These are phyloP conservation scores for Crepidodera aurea DNA, from an alignment of 2,888 invertebrate genomes.

Conservation along the genomic window DNA sequence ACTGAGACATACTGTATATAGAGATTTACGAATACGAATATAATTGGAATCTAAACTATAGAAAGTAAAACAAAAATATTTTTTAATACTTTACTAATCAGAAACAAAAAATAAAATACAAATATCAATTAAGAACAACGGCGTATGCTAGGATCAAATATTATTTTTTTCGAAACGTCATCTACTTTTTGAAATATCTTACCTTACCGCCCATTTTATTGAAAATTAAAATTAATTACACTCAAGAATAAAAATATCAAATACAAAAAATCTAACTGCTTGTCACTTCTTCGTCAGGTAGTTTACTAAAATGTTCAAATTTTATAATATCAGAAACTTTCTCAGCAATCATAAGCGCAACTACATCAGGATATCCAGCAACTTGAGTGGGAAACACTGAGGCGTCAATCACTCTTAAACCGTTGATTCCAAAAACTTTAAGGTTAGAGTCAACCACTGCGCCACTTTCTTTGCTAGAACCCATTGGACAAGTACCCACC, in stretches of 20 bases:
- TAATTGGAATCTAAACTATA: too few species aligned
- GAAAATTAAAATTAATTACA: too few species aligned
- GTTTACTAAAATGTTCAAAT: constrained; percentile 30
- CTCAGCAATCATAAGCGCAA: constrained; percentile 74
- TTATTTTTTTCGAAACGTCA: too few species aligned
- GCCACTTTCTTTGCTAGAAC: constrained; percentile 65
- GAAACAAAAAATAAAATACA: not conserved
- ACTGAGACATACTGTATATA: too few species aligned
- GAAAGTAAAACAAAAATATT: too few species aligned
- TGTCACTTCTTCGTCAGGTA: not conserved
- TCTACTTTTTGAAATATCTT: too few species aligned
- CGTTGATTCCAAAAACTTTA: constrained; percentile 66
- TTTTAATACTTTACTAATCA: not conserved
- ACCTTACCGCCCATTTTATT: too few species aligned
- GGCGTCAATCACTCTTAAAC: constrained; percentile 70
- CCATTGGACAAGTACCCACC: constrained; percentile 75
- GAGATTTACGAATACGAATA: too few species aligned
- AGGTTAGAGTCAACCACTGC: constrained; percentile 70
- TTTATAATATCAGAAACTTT: constrained; percentile 72
- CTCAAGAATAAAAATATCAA: not conserved
- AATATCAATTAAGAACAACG: not conserved
- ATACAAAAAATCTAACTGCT: not conserved
- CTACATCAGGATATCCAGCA: constrained; percentile 72
- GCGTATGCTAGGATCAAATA: too few species aligned
- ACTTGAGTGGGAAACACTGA: constrained; percentile 70